Percentiles rank a stretch among this genome's conserved stretches.
Conservation (phyloP, 2,888 invertebrate species). For the Liposcelis brunnea region DNA sequence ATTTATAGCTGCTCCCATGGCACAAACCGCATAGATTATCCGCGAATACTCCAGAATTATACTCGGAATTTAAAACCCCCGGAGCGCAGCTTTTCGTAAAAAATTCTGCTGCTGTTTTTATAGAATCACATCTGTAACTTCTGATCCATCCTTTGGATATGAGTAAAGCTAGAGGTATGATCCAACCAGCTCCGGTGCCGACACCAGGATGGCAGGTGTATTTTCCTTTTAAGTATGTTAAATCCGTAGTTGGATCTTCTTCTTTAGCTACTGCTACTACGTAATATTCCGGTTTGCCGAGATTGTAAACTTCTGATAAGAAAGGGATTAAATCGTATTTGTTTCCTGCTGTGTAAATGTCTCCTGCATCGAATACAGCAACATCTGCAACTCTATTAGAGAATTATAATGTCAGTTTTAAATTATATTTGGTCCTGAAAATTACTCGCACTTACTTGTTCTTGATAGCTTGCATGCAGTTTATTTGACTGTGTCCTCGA, state of each 20-base stretch:
- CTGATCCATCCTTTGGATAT: conserved; percentile 87
- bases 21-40: conserved; percentile 90
- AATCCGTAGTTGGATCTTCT: conserved; percentile 75
- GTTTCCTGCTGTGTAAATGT: conserved; percentile 69
- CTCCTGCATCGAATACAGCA: conserved; percentile 81
- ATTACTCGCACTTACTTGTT: conserved; percentile 26
- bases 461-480: conserved; percentile 60
- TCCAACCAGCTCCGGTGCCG: conserved; percentile 90
- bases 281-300: conserved; percentile 74
- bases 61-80: conserved; percentile 75
- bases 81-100: conserved; percentile 90
- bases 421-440: too few relatives aligned
- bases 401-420: too few relatives aligned
- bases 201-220: conserved; percentile 85
- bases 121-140: conserved; percentile 69
- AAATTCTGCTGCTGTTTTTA: conserved; percentile 80
- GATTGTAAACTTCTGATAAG: conserved; percentile 62
- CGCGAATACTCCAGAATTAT: conserved; percentile 55
- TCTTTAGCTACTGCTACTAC: conserved; percentile 91
- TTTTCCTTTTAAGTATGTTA: conserved; percentile 78
- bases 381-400: conserved; percentile 50
- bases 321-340: conserved; percentile 59
- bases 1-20: conserved; percentile 59
- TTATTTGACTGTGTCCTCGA: conserved; percentile 66
- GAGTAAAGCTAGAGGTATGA: conserved; percentile 82